Evolutionary conservation across 2,113 vertebrate species (phyloP).

Genomic region (Pithys albifrons): DNA sequence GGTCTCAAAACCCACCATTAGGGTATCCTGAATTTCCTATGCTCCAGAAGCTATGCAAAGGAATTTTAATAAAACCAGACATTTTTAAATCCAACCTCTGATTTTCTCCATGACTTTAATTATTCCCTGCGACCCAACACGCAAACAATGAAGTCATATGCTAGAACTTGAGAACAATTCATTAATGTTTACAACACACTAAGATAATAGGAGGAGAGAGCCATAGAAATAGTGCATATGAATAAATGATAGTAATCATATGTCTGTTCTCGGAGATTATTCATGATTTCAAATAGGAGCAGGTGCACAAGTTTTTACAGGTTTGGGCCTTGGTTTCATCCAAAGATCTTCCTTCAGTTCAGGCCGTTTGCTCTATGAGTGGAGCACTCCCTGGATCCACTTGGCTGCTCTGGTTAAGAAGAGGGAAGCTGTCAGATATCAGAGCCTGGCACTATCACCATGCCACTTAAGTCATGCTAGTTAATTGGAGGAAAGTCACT

Average conservation of each 20-base stretch:
- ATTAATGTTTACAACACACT: conserved; percentile 14
- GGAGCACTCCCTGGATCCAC: neutral
- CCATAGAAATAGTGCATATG: rapidly evolving
- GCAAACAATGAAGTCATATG: neutral
- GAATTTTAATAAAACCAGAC: neutral
- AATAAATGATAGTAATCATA: neutral
- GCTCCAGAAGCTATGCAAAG: neutral
- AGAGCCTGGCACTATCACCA: neutral
- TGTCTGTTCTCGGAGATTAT: neutral
- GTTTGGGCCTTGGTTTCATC: neutral
- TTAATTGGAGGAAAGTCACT: neutral
- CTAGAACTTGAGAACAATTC: neutral
- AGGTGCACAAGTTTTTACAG: neutral
- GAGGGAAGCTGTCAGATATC: neutral
- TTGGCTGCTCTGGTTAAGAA: neutral
- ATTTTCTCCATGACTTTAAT: neutral
- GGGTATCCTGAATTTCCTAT: neutral
- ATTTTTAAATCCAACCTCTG: neutral
- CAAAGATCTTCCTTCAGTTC: neutral
- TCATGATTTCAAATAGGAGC: neutral
- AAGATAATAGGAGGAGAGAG: neutral
- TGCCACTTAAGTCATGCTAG: neutral
- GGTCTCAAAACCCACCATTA: neutral
- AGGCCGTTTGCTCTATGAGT: neutral
- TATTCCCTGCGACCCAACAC: neutral